Evolutionary conservation across 1,140 invertebrate genomes (phyloP).

Genomic region (Drosophila serrata): DNA sequence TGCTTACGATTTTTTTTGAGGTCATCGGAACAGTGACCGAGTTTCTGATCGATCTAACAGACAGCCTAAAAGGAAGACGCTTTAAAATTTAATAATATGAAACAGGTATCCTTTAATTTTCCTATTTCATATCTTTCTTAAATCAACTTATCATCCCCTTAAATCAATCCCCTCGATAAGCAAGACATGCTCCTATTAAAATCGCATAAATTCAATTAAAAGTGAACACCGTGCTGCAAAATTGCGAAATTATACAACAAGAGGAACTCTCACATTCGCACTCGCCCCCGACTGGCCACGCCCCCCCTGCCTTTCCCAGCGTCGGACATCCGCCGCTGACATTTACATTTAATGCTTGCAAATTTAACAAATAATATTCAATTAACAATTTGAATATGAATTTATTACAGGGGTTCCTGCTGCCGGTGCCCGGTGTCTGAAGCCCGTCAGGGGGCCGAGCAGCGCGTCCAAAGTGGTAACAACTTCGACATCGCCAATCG

Average conservation of each 20-base stretch:
- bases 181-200: constrained; percentile 32
- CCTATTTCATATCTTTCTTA: too few relatives aligned
- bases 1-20: constrained; percentile 29
- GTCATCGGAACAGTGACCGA: constrained; percentile 68
- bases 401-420: constrained; percentile 75
- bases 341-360: constrained; percentile 84
- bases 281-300: constrained; percentile 50
- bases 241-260: constrained; percentile 45
- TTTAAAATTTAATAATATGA: too few relatives aligned
- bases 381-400: constrained; percentile 85
- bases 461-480: constrained; percentile 77
- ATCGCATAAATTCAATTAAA: constrained; percentile 69
- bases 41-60: constrained; percentile 13
- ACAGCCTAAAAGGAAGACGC: too few relatives aligned
- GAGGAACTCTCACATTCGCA: constrained; percentile 25
- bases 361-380: constrained; percentile 85
- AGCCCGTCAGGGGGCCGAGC: constrained; percentile 70
- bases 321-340: constrained; percentile 61
- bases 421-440: background rate
- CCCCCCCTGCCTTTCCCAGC: constrained; percentile 48
- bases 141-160: background rate
- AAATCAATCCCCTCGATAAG: background rate
- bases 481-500: constrained; percentile 75
- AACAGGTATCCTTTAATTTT: background rate
- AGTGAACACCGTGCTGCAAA: constrained; percentile 11